Conservation (phyloP, 2,888 invertebrate genomes). For the Syritta pipiens region DNA sequence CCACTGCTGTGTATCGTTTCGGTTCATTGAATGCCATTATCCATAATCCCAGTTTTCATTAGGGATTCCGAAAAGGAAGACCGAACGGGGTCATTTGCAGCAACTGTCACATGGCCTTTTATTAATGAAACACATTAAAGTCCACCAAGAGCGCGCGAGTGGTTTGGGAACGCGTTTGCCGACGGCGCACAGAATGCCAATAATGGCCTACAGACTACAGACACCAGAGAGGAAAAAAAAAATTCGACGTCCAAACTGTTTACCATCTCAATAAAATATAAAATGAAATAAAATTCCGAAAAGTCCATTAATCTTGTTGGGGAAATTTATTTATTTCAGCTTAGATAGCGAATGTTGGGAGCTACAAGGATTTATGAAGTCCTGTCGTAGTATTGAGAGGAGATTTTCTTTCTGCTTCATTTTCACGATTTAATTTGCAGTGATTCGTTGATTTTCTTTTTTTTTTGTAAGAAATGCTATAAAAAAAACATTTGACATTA, state of each 20-base stretch:
- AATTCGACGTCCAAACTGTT: conserved; percentile 46
- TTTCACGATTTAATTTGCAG: conserved; percentile 9
- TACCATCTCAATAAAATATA: conserved; percentile 57
- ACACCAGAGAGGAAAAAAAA: no score
- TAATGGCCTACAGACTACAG: conserved; percentile 34
- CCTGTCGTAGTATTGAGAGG: conserved; percentile 14
- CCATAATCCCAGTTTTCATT: conserved; percentile 15
- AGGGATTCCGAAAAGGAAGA: background rate
- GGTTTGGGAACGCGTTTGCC: background rate
- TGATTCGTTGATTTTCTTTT: no score
- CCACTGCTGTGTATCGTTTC: conserved; percentile 24
- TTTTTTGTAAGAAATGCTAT: no score
- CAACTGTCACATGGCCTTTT: conserved; percentile 32
- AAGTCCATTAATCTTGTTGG: conserved; percentile 57
- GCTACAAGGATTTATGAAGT: conserved; percentile 60
- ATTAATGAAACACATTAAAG: conserved; percentile 62
- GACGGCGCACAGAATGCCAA: conserved; percentile 36
- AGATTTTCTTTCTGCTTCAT: conserved; percentile 1
- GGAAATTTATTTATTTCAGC: conserved; percentile 34
- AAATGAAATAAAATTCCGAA: conserved; percentile 41
- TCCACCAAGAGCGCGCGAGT: background rate
- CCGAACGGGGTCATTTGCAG: conserved; percentile 9
- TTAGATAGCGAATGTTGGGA: conserved; percentile 49
- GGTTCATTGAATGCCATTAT: conserved; percentile 52
- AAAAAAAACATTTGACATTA: no score